These are phyloP conservation scores for Dermochelys coriacea DNA, from an alignment of 2,797 vertebrate genomes.

Conservation along the genomic window DNA sequence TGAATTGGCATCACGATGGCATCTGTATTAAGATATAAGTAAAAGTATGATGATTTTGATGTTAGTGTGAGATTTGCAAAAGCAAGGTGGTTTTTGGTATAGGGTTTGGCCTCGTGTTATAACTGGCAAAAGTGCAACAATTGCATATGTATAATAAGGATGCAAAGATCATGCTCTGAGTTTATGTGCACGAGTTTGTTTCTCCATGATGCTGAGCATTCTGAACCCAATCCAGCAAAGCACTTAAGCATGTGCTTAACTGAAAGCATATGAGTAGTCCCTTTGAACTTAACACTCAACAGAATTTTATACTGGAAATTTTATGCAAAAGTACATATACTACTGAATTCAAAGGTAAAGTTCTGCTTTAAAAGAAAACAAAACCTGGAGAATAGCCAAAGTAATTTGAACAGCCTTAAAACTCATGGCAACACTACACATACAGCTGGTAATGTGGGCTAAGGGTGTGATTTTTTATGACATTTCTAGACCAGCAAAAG, in stretches of 20 bases:
- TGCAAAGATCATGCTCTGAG: background rate
- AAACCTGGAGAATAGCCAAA: constrained; percentile 12
- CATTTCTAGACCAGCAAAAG: background rate
- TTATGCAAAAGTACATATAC: background rate
- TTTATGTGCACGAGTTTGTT: background rate
- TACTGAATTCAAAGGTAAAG: background rate
- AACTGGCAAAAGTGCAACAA: background rate
- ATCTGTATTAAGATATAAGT: constrained; percentile 31
- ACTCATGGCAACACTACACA: background rate
- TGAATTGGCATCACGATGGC: background rate
- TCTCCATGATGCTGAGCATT: background rate
- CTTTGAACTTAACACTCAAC: background rate
- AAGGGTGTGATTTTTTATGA: background rate
- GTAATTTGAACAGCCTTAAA: background rate
- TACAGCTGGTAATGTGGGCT: background rate
- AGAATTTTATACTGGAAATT: constrained; percentile 19
- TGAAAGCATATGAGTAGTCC: background rate
- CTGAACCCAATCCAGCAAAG: background rate
- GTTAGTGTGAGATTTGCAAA: background rate
- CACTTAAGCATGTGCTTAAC: background rate
- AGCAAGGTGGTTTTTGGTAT: background rate
- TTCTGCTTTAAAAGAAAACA: constrained; percentile 4
- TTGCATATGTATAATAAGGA: background rate
- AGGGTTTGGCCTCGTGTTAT: background rate
- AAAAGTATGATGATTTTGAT: background rate